A percentile compares a stretch with the other conserved stretches of the same genome.
These are phyloP conservation scores for Zhengitettix transpicula DNA, from an alignment of 2,888 invertebrate species.

Conservation along the genomic window DNA sequence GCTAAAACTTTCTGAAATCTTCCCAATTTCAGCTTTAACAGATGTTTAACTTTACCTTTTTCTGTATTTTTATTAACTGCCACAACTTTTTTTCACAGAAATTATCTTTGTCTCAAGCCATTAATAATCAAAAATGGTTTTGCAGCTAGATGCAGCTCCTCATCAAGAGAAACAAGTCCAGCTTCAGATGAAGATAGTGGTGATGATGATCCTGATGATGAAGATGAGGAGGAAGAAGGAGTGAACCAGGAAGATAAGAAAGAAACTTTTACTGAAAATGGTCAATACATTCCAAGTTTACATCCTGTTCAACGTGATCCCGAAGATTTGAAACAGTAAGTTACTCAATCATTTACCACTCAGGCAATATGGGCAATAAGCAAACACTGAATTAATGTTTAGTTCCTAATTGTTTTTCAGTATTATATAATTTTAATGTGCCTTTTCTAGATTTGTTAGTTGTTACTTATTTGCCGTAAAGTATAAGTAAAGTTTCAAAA, in stretches of 20 bases:
- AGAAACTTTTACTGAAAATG: conserved; percentile 2
- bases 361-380: no score
- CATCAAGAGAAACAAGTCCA: conserved; percentile 9
- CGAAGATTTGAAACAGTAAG: conserved; percentile 35
- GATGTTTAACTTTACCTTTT: no score
- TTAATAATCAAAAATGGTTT: no score
- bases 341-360: background rate
- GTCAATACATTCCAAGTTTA: background rate
- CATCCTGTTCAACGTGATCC: conserved; percentile 26
- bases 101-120: background rate
- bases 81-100: background rate
- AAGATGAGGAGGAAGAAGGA: conserved; percentile 15
- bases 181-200: conserved; percentile 12
- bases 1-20: no score
- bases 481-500: no score
- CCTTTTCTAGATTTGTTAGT: no score
- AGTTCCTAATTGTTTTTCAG: no score
- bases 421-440: no score
- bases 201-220: conserved; percentile 13
- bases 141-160: background rate
- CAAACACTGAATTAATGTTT: no score
- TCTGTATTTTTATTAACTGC: background rate
- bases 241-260: conserved; percentile 12
- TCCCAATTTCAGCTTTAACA: no score
- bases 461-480: no score